Evolutionary conservation across 2,888 invertebrate genomes (phyloP).

Genomic region (Adelognathus sp.): DNA sequence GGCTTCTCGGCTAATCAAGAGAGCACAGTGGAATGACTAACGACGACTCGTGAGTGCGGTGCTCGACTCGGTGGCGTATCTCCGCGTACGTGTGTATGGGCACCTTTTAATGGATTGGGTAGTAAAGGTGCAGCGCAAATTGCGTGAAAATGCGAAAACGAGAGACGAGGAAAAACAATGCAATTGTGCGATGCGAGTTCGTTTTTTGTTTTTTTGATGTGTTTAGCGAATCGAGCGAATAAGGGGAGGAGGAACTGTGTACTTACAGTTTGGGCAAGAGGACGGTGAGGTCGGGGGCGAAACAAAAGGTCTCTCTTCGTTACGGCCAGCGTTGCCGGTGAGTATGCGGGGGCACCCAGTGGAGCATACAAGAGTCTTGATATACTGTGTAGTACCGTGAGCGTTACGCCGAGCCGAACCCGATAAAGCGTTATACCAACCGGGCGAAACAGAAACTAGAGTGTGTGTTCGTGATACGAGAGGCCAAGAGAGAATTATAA

Average conservation of each 20-base stretch:
- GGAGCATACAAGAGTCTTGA: conserved; percentile 27
- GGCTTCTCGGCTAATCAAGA: neutral
- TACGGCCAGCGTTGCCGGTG: neutral
- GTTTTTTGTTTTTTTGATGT: neutral
- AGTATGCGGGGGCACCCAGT: conserved; percentile 8
- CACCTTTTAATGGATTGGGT: neutral
- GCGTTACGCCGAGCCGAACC: conserved; percentile 33
- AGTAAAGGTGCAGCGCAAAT: conserved; percentile 47
- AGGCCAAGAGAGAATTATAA: conserved; percentile 12
- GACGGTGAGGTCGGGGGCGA: conserved; percentile 21
- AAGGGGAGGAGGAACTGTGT: neutral
- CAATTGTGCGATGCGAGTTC: conserved; percentile 60
- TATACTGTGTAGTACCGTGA: conserved; percentile 20
- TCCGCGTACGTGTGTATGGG: neutral
- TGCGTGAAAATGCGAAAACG: conserved; percentile 68
- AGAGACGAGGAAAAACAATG: conserved; percentile 71
- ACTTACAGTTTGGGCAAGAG: too few relatives aligned
- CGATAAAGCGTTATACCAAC: conserved; percentile 33
- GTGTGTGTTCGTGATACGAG: neutral
- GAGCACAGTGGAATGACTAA: neutral
- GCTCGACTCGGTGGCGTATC: neutral
- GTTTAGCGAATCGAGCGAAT: conserved; percentile 6
- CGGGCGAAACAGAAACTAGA: conserved; percentile 8
- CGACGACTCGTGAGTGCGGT: neutral
- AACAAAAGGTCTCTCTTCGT: conserved; percentile 44